Percentiles rank a stretch among this genome's conserved stretches.
These are phyloP conservation scores for Anodontia alba DNA, from an alignment of 2,888 invertebrate genomes.

Conservation along the genomic window DNA sequence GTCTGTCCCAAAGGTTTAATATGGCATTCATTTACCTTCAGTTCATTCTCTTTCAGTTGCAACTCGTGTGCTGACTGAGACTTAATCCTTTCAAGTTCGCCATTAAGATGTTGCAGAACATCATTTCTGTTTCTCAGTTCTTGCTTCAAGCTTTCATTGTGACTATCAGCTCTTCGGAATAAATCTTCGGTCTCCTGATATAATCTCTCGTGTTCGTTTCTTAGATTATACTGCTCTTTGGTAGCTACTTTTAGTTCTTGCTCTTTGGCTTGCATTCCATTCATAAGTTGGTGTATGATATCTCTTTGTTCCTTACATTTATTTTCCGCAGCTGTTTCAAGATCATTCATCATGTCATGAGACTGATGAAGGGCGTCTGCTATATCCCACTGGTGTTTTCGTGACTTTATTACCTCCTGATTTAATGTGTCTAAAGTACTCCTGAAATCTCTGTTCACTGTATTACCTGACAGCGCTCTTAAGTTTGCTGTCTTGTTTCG, in stretches of 20 bases:
- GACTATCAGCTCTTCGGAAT: slow-evolving; percentile 66
- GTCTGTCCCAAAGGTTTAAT: too few species aligned
- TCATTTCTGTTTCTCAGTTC: slow-evolving; percentile 63
- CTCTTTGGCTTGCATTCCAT: slow-evolving; percentile 68
- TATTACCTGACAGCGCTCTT: neutral
- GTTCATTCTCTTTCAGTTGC: slow-evolving; percentile 58
- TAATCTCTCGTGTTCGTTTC: slow-evolving; percentile 63
- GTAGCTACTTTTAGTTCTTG: slow-evolving; percentile 53
- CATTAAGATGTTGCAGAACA: slow-evolving; percentile 61
- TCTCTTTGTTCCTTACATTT: slow-evolving; percentile 67
- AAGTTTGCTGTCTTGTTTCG: slow-evolving; percentile 61
- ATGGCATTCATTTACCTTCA: slow-evolving; percentile 40
- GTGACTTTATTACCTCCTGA: slow-evolving; percentile 63
- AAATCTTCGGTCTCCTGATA: slow-evolving; percentile 69
- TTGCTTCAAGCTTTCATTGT: slow-evolving; percentile 64
- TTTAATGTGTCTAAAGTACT: slow-evolving; percentile 49
- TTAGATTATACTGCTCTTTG: slow-evolving; percentile 62
- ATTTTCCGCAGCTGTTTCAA: slow-evolving; percentile 71
- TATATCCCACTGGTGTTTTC: slow-evolving; percentile 67
- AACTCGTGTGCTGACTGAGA: slow-evolving; percentile 52
- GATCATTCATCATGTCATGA: slow-evolving; percentile 65
- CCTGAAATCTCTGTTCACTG: slow-evolving; percentile 27
- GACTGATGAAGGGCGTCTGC: slow-evolving; percentile 69
- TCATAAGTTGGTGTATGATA: slow-evolving; percentile 66
- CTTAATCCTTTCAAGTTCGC: slow-evolving; percentile 65